Conservation (phyloP, 2,888 invertebrate species). For the Sussaba pulchella region DNA sequence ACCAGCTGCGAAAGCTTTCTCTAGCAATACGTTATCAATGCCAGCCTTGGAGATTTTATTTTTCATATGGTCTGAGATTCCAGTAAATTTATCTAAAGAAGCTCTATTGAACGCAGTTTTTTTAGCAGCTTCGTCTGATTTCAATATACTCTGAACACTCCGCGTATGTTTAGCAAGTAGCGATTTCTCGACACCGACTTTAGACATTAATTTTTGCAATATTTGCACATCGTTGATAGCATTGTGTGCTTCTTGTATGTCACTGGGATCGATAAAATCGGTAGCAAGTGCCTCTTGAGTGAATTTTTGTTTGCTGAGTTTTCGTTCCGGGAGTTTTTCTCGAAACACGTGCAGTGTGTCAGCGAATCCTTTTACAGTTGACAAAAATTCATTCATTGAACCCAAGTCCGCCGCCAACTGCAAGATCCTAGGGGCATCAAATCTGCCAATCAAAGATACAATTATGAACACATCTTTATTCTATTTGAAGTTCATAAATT, state of each 20-base stretch:
- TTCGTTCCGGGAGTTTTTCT: slow-evolving; percentile 40
- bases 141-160: slow-evolving; percentile 25
- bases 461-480: too few species aligned
- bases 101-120: slow-evolving; percentile 38
- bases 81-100: slow-evolving; percentile 6
- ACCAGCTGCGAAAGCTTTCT: slow-evolving; percentile 24
- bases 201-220: slow-evolving; percentile 16
- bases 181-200: slow-evolving; percentile 10
- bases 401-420: slow-evolving; percentile 13
- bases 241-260: slow-evolving; percentile 34
- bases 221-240: slow-evolving; percentile 37
- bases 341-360: slow-evolving; percentile 27
- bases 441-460: slow-evolving; percentile 5
- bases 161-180: slow-evolving; percentile 3
- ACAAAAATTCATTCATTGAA: slow-evolving; percentile 25
- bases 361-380: slow-evolving; percentile 36
- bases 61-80: slow-evolving; percentile 37
- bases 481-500: not conserved
- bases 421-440: slow-evolving; percentile 41
- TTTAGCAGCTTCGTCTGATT: slow-evolving; percentile 30
- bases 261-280: slow-evolving; percentile 17
- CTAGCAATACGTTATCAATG: slow-evolving; percentile 18
- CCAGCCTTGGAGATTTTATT: slow-evolving; percentile 38
- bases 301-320: slow-evolving; percentile 17
- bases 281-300: slow-evolving; percentile 46